Conservation (phyloP, 2,113 vertebrate genomes). For the Aix galericulata region DNA sequence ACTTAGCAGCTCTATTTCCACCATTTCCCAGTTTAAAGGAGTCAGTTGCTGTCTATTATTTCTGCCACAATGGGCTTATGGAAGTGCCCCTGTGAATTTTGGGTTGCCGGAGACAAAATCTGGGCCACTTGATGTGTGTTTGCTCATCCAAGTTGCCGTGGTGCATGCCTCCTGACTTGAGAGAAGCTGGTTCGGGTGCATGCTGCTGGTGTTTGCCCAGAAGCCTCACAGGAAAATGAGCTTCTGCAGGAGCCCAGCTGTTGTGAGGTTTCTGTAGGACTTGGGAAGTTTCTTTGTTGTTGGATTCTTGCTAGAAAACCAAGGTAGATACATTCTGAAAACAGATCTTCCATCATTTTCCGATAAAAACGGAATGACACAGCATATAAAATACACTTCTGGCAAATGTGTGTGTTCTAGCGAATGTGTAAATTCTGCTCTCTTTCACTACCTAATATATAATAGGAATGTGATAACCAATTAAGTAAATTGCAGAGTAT, state of each 20-base stretch:
- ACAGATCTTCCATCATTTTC: not conserved
- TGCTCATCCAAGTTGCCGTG: not conserved
- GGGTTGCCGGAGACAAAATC: no score
- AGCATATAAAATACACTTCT: not conserved
- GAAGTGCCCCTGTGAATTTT: not conserved
- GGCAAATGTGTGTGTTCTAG: not conserved
- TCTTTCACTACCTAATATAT: not conserved
- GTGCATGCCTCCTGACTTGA: not conserved
- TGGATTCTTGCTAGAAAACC: not conserved
- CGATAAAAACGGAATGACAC: not conserved
- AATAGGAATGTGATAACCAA: conserved; percentile 53
- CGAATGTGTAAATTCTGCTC: conserved; percentile 1
- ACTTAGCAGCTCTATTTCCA: not conserved
- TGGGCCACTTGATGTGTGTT: not conserved
- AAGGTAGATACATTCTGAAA: not conserved
- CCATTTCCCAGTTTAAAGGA: not conserved
- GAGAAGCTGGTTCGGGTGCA: not conserved
- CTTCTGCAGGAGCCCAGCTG: not conserved
- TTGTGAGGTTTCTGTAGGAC: not conserved
- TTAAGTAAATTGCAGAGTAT: conserved; percentile 63
- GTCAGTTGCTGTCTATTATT: not conserved
- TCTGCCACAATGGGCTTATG: not conserved
- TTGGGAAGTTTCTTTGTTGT: not conserved
- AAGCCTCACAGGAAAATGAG: not conserved
- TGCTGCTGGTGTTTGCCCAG: not conserved